These are phyloP conservation scores for Poecile montanus DNA, from an alignment of 2,797 vertebrate species.

Conservation along the genomic window DNA sequence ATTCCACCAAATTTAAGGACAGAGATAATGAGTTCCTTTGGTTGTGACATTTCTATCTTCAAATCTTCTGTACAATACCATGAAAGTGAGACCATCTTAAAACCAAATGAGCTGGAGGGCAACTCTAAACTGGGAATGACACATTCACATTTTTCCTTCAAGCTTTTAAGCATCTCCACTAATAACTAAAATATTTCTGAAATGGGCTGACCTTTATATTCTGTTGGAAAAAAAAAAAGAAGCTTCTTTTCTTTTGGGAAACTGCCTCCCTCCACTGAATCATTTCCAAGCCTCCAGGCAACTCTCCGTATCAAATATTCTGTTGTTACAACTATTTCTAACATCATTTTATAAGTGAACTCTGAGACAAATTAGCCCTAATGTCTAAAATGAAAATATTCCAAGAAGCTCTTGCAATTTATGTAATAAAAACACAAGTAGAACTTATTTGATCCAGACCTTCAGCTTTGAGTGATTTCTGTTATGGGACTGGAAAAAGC, in stretches of 20 bases:
- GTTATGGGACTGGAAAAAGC: background rate
- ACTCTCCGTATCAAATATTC: background rate
- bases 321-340: constrained; percentile 3
- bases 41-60: background rate
- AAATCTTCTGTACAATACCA: background rate
- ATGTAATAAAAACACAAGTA: background rate
- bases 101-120: background rate
- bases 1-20: background rate
- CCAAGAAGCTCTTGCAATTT: background rate
- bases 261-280: constrained; percentile 10
- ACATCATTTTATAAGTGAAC: background rate
- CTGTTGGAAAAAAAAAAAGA: background rate
- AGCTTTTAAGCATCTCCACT: constrained; percentile 45
- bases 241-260: constrained; percentile 31
- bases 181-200: constrained; percentile 55
- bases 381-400: background rate
- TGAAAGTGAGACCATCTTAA: background rate
- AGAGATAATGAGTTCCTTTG: background rate
- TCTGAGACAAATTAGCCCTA: background rate
- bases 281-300: constrained; percentile 21
- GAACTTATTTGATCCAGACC: background rate
- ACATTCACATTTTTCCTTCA: constrained; percentile 31
- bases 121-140: background rate
- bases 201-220: constrained; percentile 52
- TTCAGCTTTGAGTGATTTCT: background rate